Evolutionary conservation across 2,797 vertebrate species (phyloP).

Genomic region (Fratercula arctica): DNA sequence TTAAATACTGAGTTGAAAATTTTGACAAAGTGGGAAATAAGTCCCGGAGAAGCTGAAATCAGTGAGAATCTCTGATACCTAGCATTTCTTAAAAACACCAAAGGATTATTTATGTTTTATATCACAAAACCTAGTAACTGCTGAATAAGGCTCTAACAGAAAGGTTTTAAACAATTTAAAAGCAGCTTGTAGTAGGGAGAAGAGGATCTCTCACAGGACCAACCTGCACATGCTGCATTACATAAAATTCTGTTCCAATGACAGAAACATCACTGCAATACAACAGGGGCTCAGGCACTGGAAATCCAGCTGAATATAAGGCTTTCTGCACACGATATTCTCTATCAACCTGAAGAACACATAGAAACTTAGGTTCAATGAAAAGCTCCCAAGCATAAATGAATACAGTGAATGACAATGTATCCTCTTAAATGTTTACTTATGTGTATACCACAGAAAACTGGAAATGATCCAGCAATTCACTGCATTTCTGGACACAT

Average conservation of each 20-base stretch:
- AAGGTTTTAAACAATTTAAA: neutral
- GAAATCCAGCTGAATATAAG: conserved; percentile 86
- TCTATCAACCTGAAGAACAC: conserved; percentile 85
- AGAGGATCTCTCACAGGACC: neutral
- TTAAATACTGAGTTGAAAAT: neutral
- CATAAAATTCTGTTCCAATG: conserved; percentile 93
- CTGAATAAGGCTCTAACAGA: neutral
- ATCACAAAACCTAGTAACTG: neutral
- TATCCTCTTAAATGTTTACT: neutral
- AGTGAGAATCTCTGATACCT: neutral
- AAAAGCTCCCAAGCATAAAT: neutral
- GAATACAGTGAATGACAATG: neutral
- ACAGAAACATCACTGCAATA: conserved; percentile 83
- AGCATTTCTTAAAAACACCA: neutral
- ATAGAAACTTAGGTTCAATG: neutral
- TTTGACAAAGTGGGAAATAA: neutral
- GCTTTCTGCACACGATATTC: conserved; percentile 90
- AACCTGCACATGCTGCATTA: conserved; percentile 92
- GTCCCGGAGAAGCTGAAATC: neutral
- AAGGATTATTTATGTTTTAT: neutral
- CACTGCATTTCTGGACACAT: neutral
- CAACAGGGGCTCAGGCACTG: conserved; percentile 88
- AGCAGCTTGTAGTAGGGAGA: neutral
- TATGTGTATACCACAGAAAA: neutral
- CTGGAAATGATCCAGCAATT: neutral